A percentile compares a stretch with the other conserved stretches of the same genome.
These are phyloP conservation scores for Delia radicum DNA, from an alignment of 1,140 invertebrate species.

Conservation along the genomic window DNA sequence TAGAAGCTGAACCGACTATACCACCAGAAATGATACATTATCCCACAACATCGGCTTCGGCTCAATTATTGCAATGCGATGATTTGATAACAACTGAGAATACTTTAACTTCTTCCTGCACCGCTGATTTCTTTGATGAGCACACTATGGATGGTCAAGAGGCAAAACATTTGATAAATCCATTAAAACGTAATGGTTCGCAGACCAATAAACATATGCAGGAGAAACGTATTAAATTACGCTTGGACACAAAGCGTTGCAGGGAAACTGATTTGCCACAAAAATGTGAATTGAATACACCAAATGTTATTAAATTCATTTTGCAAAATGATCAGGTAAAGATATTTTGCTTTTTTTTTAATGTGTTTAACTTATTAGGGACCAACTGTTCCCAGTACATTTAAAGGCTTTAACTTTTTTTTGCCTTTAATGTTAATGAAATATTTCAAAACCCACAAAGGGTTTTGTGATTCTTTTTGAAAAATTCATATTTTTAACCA, in stretches of 20 bases:
- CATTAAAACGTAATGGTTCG: neutral
- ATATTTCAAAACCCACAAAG: too few relatives aligned
- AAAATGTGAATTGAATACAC: neutral
- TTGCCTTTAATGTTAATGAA: too few relatives aligned
- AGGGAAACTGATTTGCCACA: neutral
- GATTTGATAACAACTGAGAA: neutral
- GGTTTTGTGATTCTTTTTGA: too few relatives aligned
- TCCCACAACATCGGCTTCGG: neutral
- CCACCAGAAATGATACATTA: neutral
- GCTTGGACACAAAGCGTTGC: neutral
- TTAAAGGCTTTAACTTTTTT: too few relatives aligned
- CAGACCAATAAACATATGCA: conserved; percentile 6
- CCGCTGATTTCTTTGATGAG: neutral
- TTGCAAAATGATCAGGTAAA: neutral
- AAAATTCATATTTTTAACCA: too few relatives aligned
- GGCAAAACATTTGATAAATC: neutral
- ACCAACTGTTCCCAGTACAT: too few relatives aligned
- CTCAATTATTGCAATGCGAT: neutral
- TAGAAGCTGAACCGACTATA: neutral
- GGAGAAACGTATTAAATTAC: conserved; percentile 11
- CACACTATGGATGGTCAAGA: neutral
- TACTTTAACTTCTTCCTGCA: neutral
- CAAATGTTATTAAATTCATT: conserved; percentile 13
- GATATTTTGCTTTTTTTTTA: neutral
- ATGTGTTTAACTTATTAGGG: too few relatives aligned